Evolutionary conservation across 2,888 invertebrate genomes (phyloP).

Genomic region (Melanotus villosus): DNA sequence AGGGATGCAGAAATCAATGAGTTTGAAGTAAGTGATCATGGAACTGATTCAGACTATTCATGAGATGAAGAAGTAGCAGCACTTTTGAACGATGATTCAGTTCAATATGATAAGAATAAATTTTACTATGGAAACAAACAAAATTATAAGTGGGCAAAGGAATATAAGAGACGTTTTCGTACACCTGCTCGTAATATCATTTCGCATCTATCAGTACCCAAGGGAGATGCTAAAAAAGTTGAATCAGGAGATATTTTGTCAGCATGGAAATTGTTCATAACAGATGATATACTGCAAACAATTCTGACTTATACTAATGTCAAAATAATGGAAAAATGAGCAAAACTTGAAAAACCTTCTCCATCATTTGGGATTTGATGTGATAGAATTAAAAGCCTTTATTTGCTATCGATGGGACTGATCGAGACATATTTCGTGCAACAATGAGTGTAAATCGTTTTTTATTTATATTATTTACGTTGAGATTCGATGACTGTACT

Average conservation of each 20-base stretch:
- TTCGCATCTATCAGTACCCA: background rate
- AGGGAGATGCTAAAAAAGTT: background rate
- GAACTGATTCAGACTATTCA: background rate
- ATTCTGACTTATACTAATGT: background rate
- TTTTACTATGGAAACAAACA: background rate
- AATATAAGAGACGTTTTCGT: background rate
- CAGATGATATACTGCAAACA: background rate
- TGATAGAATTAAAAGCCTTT: too few species aligned
- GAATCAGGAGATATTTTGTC: background rate
- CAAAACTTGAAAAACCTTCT: background rate
- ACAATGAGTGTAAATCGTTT: background rate
- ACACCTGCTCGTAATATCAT: background rate
- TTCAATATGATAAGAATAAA: background rate
- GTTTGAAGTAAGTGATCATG: background rate
- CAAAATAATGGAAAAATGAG: background rate
- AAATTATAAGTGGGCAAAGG: background rate
- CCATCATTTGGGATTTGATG: background rate
- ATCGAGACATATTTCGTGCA: background rate
- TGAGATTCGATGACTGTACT: background rate
- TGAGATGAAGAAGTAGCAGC: background rate
- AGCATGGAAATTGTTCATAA: constrained; percentile 1
- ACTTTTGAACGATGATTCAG: background rate
- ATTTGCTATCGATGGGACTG: too few species aligned
- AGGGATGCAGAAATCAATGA: background rate
- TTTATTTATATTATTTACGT: background rate